These are phyloP conservation scores for Eunapius fragilis DNA, from an alignment of 37 sponge, comb jelly and placozoan species.

Conservation along the genomic window DNA sequence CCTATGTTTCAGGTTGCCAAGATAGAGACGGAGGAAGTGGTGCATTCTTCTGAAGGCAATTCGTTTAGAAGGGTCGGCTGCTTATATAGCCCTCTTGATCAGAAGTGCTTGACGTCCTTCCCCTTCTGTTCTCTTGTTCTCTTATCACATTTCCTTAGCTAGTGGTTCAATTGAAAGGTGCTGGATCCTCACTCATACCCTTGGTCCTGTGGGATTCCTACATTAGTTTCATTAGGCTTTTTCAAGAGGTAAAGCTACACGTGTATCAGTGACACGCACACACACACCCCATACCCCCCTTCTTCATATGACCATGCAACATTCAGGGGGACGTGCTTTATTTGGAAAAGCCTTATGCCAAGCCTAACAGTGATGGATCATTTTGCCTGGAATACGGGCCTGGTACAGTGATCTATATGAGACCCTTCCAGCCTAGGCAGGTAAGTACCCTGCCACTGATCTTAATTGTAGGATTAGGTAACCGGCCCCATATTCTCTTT, in stretches of 20 bases:
- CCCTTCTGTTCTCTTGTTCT: not conserved
- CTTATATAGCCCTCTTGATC: not conserved
- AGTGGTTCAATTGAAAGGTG: not conserved
- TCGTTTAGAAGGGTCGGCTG: slow-evolving; percentile 41
- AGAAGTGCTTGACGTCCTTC: no score
- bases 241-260: slow-evolving; percentile 21
- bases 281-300: no score
- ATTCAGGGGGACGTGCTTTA: slow-evolving; percentile 40
- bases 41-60: slow-evolving; percentile 45
- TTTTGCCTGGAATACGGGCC: slow-evolving; percentile 47
- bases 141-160: not conserved
- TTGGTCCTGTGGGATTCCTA: slow-evolving; percentile 45
- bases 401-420: slow-evolving; percentile 16
- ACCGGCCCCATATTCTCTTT: not conserved
- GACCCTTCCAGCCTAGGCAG: slow-evolving; percentile 27
- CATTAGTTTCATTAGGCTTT: slow-evolving; percentile 20
- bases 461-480: not conserved
- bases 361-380: slow-evolving; percentile 5
- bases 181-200: not conserved
- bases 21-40: slow-evolving; percentile 19
- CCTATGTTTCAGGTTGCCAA: slow-evolving; percentile 3
- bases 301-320: no score
- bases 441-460: not conserved
- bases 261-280: not conserved
- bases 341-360: slow-evolving; percentile 41